A percentile compares a stretch with the other conserved stretches of the same genome.
These are phyloP conservation scores for Silvanus unidentatus DNA, from an alignment of 2,888 invertebrate genomes.

Conservation along the genomic window DNA sequence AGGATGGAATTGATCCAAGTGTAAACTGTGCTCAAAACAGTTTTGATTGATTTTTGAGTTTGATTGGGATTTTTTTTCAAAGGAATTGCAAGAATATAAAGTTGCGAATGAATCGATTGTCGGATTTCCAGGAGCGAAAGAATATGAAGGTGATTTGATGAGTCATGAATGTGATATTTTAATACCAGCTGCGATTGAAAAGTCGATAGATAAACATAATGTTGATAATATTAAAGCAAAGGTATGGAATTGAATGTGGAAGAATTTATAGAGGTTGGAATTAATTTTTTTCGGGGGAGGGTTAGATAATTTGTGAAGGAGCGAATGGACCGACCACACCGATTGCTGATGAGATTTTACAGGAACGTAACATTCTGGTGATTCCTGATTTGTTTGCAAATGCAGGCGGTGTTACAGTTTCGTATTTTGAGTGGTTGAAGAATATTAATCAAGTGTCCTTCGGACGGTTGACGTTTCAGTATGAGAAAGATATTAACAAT, in stretches of 20 bases:
- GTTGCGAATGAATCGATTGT: slow-evolving; percentile 85
- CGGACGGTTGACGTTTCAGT: slow-evolving; percentile 90
- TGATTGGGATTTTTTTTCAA: background rate
- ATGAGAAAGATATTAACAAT: slow-evolving; percentile 88
- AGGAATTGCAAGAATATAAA: slow-evolving; percentile 81
- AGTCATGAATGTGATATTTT: slow-evolving; percentile 94
- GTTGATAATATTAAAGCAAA: slow-evolving; percentile 86
- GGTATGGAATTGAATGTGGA: too few relatives aligned
- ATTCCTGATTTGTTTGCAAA: slow-evolving; percentile 88
- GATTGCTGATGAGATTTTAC: slow-evolving; percentile 85
- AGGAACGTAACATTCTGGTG: slow-evolving; percentile 80
- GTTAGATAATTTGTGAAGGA: slow-evolving; percentile 92
- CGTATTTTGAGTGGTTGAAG: slow-evolving; percentile 98
- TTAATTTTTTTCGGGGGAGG: too few relatives aligned
- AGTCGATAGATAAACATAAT: slow-evolving; percentile 87
- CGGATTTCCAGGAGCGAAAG: slow-evolving; percentile 88
- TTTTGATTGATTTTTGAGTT: background rate
- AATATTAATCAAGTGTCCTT: slow-evolving; percentile 97
- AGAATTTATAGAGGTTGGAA: too few relatives aligned
- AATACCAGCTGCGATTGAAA: slow-evolving; percentile 93
- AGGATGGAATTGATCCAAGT: slow-evolving; percentile 91
- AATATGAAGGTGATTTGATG: slow-evolving; percentile 73
- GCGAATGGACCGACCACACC: slow-evolving; percentile 97
- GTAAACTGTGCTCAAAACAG: too few relatives aligned
- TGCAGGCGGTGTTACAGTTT: slow-evolving; percentile 96